Evolutionary conservation across 2,113 vertebrate genomes (phyloP).

Genomic region (Odocoileus hemionus): DNA sequence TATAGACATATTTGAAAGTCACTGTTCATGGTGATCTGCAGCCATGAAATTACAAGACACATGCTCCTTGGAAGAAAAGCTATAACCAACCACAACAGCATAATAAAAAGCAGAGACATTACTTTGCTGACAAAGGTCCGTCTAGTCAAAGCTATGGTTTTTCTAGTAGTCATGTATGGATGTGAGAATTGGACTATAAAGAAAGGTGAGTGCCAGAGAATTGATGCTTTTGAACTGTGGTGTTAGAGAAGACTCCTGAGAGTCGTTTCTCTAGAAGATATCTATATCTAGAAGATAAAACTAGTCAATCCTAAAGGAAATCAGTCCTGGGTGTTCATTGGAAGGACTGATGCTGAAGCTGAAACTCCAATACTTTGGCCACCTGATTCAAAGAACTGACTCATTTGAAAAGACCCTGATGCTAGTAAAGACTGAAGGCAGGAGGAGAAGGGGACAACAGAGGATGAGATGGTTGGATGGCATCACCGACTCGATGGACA

Average conservation of each 20-base stretch:
- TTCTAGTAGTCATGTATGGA: too few relatives aligned
- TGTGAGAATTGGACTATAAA: too few relatives aligned
- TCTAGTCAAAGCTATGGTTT: too few relatives aligned
- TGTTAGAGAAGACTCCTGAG: too few relatives aligned
- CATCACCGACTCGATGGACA: rapidly evolving
- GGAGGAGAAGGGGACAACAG: neutral
- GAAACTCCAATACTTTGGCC: neutral
- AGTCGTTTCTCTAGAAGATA: too few relatives aligned
- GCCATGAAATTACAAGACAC: neutral
- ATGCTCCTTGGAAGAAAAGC: neutral
- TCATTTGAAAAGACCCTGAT: neutral
- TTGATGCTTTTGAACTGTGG: too few relatives aligned
- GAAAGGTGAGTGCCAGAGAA: too few relatives aligned
- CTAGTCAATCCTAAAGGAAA: neutral
- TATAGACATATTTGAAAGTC: neutral
- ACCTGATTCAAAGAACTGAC: neutral
- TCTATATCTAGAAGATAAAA: neutral
- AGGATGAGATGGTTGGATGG: neutral
- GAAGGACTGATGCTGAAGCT: neutral
- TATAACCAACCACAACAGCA: too few relatives aligned
- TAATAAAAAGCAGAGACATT: too few relatives aligned
- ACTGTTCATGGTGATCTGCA: neutral
- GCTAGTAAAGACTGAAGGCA: neutral
- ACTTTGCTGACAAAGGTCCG: too few relatives aligned
- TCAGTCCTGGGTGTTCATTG: neutral